Base-by-base conservation (phyloP, 92 coral and sea anemone species). In the Palythoa grandis region DNA sequence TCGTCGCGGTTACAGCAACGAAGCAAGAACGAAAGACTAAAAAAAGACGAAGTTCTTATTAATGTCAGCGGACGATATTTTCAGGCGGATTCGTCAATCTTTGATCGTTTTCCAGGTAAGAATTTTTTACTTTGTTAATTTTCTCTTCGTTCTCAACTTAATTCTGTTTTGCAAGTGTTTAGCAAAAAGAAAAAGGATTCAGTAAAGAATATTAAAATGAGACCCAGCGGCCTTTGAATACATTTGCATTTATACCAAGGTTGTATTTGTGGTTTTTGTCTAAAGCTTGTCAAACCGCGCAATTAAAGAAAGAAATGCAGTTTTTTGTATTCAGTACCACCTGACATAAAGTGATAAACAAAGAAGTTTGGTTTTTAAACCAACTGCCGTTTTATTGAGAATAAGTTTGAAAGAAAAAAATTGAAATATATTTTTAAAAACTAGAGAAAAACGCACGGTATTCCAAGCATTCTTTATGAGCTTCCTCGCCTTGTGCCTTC, bases 11-110 rank as follows among this genome's bases (percentile, higher is more conserved):
- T 83, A 83, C 54, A 70, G 84, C 83, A 84, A 66, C 78, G 83
- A 82, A 70, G 79, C 52, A 25, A 79, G 22, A 74, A 91, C 71
- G 69, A 82, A 85, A 8, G 22, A 23, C 35, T 29, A 0, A 74
- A n/a, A 15, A 60, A 77, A 17, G 56, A 89, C 76, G 73, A 86
- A 70, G 79, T 93, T 11, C 82, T 93, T 13, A 95, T 97, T 15
- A 97, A 97, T 82, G 99, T 97, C 11, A 97, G 99, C 77, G 99
- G 99, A 19, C 92, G 95, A 16, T 86, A 92, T 60, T 97, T 97
- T 69, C 70, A 87, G 60, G 92, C 92, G 20, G 95, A 95, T 40
- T 87, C 83, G 52, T 86, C 86, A 35, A 88, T 97, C 78, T 92
- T 97, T 89, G 76, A 87, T 53, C 93, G 93, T 16, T 92, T 92